Base-by-base conservation (phyloP, 2,797 vertebrate genomes). In the Mastacembelus armatus region DNA sequence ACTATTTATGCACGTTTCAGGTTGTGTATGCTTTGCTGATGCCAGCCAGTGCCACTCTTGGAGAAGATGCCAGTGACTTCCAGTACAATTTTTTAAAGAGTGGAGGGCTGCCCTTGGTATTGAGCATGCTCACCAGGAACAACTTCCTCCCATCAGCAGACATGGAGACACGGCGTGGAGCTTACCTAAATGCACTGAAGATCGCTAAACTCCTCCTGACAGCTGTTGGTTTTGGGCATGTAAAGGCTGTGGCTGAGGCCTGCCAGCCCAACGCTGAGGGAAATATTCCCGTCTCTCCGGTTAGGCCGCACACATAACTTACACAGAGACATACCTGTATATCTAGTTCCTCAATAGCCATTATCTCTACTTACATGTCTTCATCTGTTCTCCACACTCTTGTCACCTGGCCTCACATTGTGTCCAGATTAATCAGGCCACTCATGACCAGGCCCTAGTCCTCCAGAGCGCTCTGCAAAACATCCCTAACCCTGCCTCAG, bases 21-120 rank as follows among this genome's bases (percentile, higher is more conserved):
- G 98, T 99, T 88, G 97, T 99, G 73, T 99, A 99, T 92, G 97
- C 98, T 88, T 94, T 99, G 94, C 94, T 99, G 90, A 99, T 99
- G 98, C 98, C 98, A 85, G 98, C 98, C 88, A 97, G 96, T 86
- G 96, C 96, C 87, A 97, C 98, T 60, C 90, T 99, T 85, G 96
- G 97, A 44, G 98, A 99, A 88, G 98, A 99, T 47, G 98, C 98
- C 64, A 97, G 96, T 62, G 98, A 99, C 84, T 99, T 99, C 91
- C 98, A 99, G 39, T 98, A 96, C 89, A 99, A 99, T 91, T 99
- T 99, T 87, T 87, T 99, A 73, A 98, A 98, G 92, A 99, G 98
- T 21, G 98, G 98, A 43, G 98, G 98, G 39, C 92, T 99, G 55
- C 96, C 97, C 52, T 93, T 99, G 74, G 97, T 99, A 32, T 77